phyloP scores from a whole-genome alignment of 2,797 vertebrate species.

The Coluber constrictor region DNA sequence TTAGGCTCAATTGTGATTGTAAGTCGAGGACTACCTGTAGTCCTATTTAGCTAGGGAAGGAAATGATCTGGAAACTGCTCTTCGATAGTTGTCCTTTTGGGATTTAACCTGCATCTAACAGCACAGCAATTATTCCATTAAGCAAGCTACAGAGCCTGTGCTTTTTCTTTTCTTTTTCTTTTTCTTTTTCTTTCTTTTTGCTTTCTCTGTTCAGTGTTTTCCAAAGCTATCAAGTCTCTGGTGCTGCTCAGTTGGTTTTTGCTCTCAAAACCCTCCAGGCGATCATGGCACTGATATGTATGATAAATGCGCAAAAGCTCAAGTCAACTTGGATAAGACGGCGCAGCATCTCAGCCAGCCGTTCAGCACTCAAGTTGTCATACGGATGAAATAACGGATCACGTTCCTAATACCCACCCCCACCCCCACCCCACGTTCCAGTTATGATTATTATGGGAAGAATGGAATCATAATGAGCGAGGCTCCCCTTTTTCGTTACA shows the following conservation, averaged over 20 bases:
- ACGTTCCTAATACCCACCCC: constrained; percentile 49
- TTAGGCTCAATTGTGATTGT: background rate
- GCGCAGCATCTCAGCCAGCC: constrained; percentile 28
- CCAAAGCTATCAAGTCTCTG: constrained; percentile 2
- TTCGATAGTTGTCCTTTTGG: background rate
- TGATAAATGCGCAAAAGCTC: background rate
- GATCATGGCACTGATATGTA: constrained; percentile 2
- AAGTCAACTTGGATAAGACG: background rate
- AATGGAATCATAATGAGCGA: constrained; percentile 54
- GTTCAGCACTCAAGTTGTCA: constrained; percentile 44
- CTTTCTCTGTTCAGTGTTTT: background rate
- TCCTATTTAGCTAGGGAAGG: background rate
- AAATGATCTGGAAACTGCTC: background rate
- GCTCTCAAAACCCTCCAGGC: constrained; percentile 1
- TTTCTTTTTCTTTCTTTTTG: no score
- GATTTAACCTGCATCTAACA: background rate
- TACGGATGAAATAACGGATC: constrained; percentile 59
- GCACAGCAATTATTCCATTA: background rate
- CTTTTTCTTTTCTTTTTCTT: no score
- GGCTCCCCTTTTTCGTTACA: constrained; percentile 61
- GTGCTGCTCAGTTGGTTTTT: background rate
- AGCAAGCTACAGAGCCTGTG: background rate
- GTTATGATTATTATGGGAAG: constrained; percentile 63
- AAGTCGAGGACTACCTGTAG: background rate
- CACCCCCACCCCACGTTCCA: constrained; percentile 33